These are phyloP conservation scores for Carcinoscorpius rotundicauda DNA, from an alignment of 1,140 invertebrate genomes.

Conservation along the genomic window DNA sequence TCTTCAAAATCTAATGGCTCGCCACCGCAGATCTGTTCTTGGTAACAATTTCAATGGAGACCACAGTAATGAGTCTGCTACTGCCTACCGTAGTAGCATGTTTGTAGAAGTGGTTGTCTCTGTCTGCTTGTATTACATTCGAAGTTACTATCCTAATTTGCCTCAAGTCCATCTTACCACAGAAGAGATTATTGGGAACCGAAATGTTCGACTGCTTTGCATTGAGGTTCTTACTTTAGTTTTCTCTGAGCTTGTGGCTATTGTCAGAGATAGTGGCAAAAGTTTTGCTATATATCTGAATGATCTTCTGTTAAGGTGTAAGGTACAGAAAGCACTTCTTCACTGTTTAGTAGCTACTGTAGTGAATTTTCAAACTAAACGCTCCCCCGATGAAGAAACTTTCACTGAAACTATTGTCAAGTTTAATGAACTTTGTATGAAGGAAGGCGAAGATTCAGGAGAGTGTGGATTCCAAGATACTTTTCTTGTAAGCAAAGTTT, in stretches of 20 bases:
- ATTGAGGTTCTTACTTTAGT: slow-evolving; percentile 65
- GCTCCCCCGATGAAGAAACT: slow-evolving; percentile 1
- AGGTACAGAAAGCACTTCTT: slow-evolving; percentile 76
- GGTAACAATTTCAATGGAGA: slow-evolving; percentile 65
- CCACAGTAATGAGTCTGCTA: slow-evolving; percentile 38
- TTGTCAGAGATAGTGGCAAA: slow-evolving; percentile 67
- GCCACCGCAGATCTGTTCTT: slow-evolving; percentile 67
- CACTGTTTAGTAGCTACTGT: slow-evolving; percentile 72
- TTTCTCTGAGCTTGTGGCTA: slow-evolving; percentile 59
- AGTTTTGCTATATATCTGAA: slow-evolving; percentile 70
- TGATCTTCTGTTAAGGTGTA: slow-evolving; percentile 65
- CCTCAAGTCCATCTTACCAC: slow-evolving; percentile 48
- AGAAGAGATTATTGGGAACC: slow-evolving; percentile 62
- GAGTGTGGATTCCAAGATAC: slow-evolving; percentile 20
- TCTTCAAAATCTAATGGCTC: slow-evolving; percentile 50
- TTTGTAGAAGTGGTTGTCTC: slow-evolving; percentile 69
- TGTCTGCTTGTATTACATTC: slow-evolving; percentile 62
- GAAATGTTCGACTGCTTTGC: slow-evolving; percentile 44
- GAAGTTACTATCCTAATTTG: slow-evolving; percentile 66
- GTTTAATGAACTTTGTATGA: slow-evolving; percentile 50
- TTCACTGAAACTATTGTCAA: slow-evolving; percentile 71
- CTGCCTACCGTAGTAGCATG: slow-evolving; percentile 54
- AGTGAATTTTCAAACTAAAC: slow-evolving; percentile 40
- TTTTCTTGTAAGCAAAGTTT: slow-evolving; percentile 10
- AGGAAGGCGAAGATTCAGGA: too few species aligned